Percentiles rank a stretch among this genome's conserved stretches.
phyloP scores from a whole-genome alignment of 2,797 vertebrate genomes.

The Artibeus jamaicensis region DNA sequence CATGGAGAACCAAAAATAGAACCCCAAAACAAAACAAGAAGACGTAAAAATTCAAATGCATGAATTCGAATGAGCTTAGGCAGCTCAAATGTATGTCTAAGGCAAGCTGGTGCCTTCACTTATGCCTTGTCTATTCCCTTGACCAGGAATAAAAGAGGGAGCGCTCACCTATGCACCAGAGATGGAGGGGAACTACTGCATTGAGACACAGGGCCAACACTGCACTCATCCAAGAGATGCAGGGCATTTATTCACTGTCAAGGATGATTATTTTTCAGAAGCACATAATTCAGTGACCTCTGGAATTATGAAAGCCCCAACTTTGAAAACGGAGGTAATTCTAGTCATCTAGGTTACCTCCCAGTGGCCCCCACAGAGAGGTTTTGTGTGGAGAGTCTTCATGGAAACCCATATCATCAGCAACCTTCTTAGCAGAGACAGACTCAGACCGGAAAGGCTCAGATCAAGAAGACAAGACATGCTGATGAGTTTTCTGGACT shows the following conservation, averaged over 20 bases:
- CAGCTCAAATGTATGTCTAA: neutral
- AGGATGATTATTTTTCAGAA: neutral
- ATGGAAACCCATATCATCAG: neutral
- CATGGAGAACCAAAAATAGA: neutral
- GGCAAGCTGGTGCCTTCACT: neutral
- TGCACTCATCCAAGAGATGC: neutral
- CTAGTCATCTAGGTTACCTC: neutral
- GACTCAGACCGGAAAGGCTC: neutral
- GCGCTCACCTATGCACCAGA: neutral
- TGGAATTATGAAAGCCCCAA: neutral
- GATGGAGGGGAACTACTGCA: rapidly evolving
- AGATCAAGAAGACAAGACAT: neutral
- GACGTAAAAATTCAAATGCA: neutral
- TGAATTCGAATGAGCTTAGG: too few relatives aligned
- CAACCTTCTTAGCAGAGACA: neutral
- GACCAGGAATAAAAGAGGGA: neutral
- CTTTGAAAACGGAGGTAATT: neutral
- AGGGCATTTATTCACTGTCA: neutral
- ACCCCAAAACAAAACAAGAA: neutral
- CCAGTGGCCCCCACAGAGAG: rapidly evolving
- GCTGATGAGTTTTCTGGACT: neutral
- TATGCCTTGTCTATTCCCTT: neutral
- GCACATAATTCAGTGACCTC: neutral
- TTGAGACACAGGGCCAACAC: neutral
- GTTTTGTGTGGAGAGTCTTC: neutral